These are phyloP conservation scores for Decapterus maruadsi DNA, from an alignment of 2,797 vertebrate genomes.

Conservation along the genomic window DNA sequence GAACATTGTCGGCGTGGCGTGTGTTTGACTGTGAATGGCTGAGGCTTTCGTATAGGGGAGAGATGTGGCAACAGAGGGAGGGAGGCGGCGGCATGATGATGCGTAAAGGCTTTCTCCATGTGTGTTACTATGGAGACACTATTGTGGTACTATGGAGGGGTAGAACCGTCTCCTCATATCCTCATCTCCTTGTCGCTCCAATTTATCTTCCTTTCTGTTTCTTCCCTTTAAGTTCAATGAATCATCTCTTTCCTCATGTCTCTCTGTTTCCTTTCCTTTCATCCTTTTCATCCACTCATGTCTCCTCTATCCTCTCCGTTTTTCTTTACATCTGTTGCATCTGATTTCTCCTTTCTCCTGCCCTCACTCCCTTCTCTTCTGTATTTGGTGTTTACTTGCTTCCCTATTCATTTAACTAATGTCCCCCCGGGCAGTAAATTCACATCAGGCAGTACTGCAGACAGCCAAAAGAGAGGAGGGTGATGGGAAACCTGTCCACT, in stretches of 20 bases:
- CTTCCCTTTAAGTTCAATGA: not conserved
- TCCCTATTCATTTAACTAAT: slow-evolving; percentile 76
- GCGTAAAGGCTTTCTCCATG: slow-evolving; percentile 54
- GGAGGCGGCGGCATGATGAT: slow-evolving; percentile 44
- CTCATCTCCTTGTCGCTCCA: not conserved
- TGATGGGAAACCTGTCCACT: slow-evolving; percentile 67
- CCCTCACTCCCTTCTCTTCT: slow-evolving; percentile 27
- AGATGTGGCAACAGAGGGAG: not conserved
- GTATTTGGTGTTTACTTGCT: slow-evolving; percentile 62
- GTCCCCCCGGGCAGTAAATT: slow-evolving; percentile 67
- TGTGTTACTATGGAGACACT: slow-evolving; percentile 73
- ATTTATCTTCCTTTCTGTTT: not conserved
- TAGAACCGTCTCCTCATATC: slow-evolving; percentile 21
- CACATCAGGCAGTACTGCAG: slow-evolving; percentile 61
- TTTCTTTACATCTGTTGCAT: not conserved
- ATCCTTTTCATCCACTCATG: slow-evolving; percentile 1
- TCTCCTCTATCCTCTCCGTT: not conserved
- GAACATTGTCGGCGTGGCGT: slow-evolving; percentile 22
- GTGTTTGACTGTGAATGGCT: slow-evolving; percentile 41
- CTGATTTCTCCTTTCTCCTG: not conserved
- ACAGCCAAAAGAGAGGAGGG: slow-evolving; percentile 68
- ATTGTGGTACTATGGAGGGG: slow-evolving; percentile 37
- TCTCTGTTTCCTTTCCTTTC: slow-evolving; percentile 24
- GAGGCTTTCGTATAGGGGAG: slow-evolving; percentile 23
- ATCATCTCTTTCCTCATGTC: not conserved